These are phyloP conservation scores for Ceuthmochares aereus DNA, from an alignment of 2,113 vertebrate genomes.

Conservation along the genomic window DNA sequence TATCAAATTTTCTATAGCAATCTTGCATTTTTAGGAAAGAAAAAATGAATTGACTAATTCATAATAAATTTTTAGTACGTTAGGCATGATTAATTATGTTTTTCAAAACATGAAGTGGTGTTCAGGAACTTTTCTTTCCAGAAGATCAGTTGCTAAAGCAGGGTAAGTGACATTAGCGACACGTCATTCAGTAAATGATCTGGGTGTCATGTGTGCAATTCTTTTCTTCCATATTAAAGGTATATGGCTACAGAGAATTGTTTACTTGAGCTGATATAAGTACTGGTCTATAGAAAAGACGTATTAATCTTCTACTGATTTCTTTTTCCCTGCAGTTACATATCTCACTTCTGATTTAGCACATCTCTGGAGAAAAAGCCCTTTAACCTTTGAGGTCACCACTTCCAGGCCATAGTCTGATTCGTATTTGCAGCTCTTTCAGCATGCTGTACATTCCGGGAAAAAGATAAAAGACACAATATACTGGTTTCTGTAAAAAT, in stretches of 20 bases:
- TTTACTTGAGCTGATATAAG: not conserved
- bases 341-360: not conserved
- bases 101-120: not conserved
- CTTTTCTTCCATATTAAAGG: not conserved
- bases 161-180: not conserved
- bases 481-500: not conserved
- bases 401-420: not conserved
- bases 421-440: not conserved
- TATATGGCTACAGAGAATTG: not conserved
- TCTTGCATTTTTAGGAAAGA: not conserved
- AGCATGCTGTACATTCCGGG: not conserved
- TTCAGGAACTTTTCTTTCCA: not conserved
- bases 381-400: not conserved
- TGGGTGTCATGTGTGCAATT: not conserved
- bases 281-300: not conserved
- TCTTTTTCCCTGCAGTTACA: accelerated
- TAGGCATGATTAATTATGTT: not conserved
- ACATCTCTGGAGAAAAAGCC: not conserved
- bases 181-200: not conserved
- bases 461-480: not conserved
- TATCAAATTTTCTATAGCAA: not conserved
- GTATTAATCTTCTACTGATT: not conserved
- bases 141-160: not conserved
- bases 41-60: not conserved
- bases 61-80: not conserved